Evolutionary conservation across 2,797 vertebrate genomes (phyloP), one percentile per base, ranked within the genome.

Genomic region (Danio kyathit): DNA sequence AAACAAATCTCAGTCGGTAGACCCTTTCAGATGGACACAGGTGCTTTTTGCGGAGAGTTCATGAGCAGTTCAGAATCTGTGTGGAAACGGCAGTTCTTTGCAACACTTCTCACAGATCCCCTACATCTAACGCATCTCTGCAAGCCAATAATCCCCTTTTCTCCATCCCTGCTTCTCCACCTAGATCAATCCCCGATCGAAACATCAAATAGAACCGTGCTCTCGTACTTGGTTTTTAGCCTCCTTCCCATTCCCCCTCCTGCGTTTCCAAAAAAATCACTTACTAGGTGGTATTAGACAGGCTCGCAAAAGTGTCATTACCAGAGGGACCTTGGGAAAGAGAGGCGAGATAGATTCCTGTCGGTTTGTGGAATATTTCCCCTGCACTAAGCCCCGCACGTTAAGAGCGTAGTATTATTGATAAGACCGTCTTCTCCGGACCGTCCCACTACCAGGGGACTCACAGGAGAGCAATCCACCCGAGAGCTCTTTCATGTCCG

Each of bases 141-240:
- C 93, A 97, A 99, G 97, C 97, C 97, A 97, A 98, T 99, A 99
- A 99, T 97, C 97, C 96, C 92, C 94, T 96, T 97, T 97, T 98
- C 96, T 97, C 96, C 96, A 97, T 95, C 95, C 91, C 92, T 93
- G 96, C 95, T 95, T 96, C 72, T 97, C 95, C 95, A 94, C 90
- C 84, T 92, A 96, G 96, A 99, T 98, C 98, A 98, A 98, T 99
- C 96, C 95, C 93, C 94, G 96, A 97, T 97, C 96, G 96, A 97
- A 98, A 96, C 97, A 97, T 97, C 97, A 97, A 98, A 97, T 97
- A 96, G 94, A 96, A 95, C 67, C 84, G 94, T 94, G 92, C 89
- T 93, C 95, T 94, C 94, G 95, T 95, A 94, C 94, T 88, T 80
- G 90, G 83, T 88, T 88, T 82, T 65, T 57, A 74, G 59, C 61